Conservation (phyloP, 1,140 invertebrate genomes). For the Drosophila pseudoobscura region DNA sequence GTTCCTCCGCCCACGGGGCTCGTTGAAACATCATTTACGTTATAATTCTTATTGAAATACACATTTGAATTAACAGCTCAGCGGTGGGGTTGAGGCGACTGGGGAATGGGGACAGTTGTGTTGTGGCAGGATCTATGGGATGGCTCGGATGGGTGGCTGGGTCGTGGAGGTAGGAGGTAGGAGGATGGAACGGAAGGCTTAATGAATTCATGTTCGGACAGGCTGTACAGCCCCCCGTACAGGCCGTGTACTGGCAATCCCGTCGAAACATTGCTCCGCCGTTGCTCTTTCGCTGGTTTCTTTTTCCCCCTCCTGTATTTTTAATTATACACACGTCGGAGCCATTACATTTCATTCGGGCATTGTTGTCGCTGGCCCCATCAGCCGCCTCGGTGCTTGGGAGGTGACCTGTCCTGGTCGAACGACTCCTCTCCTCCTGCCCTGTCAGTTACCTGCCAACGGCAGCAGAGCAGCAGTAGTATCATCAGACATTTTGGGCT, state of each 20-base stretch:
- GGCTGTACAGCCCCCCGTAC: constrained; percentile 36
- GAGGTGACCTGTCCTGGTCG: constrained; percentile 3
- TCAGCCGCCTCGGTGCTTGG: neutral
- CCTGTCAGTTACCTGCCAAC: constrained; percentile 48
- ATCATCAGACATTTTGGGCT: constrained; percentile 44
- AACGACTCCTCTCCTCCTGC: constrained; percentile 17
- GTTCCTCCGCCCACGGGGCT: constrained; percentile 18
- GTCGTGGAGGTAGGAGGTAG: too few species aligned
- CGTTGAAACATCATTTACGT: constrained; percentile 65
- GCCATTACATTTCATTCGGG: constrained; percentile 75
- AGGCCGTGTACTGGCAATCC: constrained; percentile 18
- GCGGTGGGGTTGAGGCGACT: neutral
- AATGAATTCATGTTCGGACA: constrained; percentile 75
- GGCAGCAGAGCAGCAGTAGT: constrained; percentile 40
- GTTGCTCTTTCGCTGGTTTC: constrained; percentile 10
- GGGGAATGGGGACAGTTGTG: neutral
- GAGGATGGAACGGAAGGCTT: constrained; percentile 34
- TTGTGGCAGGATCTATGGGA: neutral
- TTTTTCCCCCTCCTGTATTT: constrained; percentile 39
- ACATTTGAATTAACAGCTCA: constrained; percentile 56
- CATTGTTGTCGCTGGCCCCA: constrained; percentile 55
- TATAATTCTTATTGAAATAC: constrained; percentile 75
- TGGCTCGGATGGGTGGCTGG: neutral
- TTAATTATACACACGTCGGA: constrained; percentile 80
- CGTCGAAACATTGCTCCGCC: constrained; percentile 17